Percentiles rank a stretch among this genome's conserved stretches.
phyloP scores from a whole-genome alignment of 2,113 vertebrate species.

The Corythaixoides concolor region DNA sequence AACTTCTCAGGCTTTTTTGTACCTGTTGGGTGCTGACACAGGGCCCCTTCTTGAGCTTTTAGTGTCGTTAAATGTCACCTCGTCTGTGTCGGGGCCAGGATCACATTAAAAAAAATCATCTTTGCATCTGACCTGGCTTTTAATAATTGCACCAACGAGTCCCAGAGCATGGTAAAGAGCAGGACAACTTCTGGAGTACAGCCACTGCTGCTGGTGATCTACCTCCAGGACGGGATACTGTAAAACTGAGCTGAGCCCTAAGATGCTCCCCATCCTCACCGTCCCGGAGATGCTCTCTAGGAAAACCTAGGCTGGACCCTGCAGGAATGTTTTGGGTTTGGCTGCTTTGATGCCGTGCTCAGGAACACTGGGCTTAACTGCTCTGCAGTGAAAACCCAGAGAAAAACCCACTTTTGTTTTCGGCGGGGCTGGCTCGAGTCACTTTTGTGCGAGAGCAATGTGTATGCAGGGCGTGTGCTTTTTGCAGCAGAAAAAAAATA shows the following conservation, averaged over 20 bases:
- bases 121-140: not conserved
- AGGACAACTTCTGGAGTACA: not conserved
- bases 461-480: not conserved
- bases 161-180: not conserved
- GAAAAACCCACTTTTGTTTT: not conserved
- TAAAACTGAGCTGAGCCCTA: not conserved
- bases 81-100: not conserved
- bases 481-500: not conserved
- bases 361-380: not conserved
- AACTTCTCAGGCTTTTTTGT: slow-evolving; percentile 40
- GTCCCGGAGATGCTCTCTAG: not conserved
- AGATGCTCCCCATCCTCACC: not conserved
- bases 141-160: not conserved
- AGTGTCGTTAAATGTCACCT: slow-evolving; percentile 25
- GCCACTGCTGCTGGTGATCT: not conserved
- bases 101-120: not conserved
- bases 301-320: not conserved
- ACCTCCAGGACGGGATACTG: not conserved
- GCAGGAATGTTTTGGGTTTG: not conserved
- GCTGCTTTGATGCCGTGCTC: not conserved
- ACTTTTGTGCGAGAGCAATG: not conserved
- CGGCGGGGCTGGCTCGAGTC: fast-evolving
- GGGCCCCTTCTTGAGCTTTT: not conserved
- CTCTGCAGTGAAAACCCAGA: not conserved
- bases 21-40: slow-evolving; percentile 32